These are phyloP conservation scores for Drosophila ficusphila DNA, from an alignment of 1,140 invertebrate genomes.

Conservation along the genomic window DNA sequence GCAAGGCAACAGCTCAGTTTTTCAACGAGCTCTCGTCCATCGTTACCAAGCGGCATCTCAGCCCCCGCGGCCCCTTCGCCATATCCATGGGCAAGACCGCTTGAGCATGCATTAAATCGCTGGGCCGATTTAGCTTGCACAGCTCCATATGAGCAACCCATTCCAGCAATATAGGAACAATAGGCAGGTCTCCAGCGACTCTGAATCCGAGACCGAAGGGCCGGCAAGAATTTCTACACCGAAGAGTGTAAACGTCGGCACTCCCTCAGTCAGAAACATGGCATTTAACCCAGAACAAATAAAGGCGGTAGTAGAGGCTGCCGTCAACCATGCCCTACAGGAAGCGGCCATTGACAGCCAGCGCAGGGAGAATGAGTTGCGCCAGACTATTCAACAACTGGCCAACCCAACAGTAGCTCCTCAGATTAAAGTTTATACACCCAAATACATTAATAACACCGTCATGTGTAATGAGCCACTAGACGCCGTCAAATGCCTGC, in stretches of 20 bases:
- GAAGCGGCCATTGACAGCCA: background rate
- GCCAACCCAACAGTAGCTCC: background rate
- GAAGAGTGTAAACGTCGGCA: background rate
- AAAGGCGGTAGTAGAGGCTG: background rate
- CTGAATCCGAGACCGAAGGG: background rate
- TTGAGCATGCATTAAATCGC: too few species aligned
- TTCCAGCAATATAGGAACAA: background rate
- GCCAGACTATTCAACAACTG: constrained; percentile 5
- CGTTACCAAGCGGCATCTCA: background rate
- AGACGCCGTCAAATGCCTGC: too few species aligned
- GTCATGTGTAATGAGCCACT: too few species aligned
- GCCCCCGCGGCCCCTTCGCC: background rate
- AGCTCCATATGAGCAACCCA: background rate
- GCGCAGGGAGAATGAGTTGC: constrained; percentile 1
- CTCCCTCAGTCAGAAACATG: background rate
- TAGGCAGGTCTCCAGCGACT: background rate
- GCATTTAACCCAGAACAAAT: constrained; percentile 3
- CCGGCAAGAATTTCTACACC: constrained; percentile 1
- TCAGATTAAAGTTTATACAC: background rate
- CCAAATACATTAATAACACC: background rate
- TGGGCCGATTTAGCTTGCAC: background rate
- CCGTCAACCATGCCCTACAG: background rate
- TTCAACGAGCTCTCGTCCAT: too few species aligned
- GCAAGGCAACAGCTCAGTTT: too few species aligned
- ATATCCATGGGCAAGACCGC: background rate